Percentiles rank a stretch among this genome's conserved stretches.
Evolutionary conservation across 1,140 invertebrate genomes (phyloP).

Genomic region (Ganaspis sp.): DNA sequence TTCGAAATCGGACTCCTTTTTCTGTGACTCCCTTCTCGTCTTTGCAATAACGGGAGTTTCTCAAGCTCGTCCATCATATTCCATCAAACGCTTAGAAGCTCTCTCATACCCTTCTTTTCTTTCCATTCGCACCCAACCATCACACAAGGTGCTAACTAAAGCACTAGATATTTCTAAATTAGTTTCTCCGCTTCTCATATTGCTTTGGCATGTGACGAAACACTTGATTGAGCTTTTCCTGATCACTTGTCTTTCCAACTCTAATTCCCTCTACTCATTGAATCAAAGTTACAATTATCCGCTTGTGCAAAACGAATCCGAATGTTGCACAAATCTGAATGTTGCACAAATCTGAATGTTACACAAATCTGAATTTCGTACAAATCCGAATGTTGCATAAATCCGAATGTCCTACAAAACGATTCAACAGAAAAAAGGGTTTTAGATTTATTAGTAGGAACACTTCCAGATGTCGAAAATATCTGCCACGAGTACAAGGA

Average conservation of each 20-base stretch:
- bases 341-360: too few species aligned
- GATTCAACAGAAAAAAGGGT: too few species aligned
- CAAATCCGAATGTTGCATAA: too few species aligned
- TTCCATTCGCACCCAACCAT: slow-evolving; percentile 49
- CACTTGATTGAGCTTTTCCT: slow-evolving; percentile 21
- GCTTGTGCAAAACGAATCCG: too few species aligned
- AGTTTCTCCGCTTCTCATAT: slow-evolving; percentile 54
- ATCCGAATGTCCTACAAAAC: too few species aligned
- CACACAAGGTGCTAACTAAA: slow-evolving; percentile 60
- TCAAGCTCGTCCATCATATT: slow-evolving; percentile 68
- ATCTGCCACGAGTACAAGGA: too few species aligned
- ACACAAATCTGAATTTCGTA: too few species aligned
- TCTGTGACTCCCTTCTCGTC: slow-evolving; percentile 42
- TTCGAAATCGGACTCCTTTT: slow-evolving; percentile 32
- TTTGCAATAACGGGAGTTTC: slow-evolving; percentile 60
- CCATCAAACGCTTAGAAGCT: slow-evolving; percentile 61
- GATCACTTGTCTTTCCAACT: neutral
- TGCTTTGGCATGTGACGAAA: slow-evolving; percentile 13
- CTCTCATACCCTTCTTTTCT: slow-evolving; percentile 50
- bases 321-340: too few species aligned
- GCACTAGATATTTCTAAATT: slow-evolving; percentile 58
- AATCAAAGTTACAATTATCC: neutral
- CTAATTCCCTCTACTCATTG: neutral
- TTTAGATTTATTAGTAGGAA: too few species aligned
- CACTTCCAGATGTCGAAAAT: too few species aligned